These are phyloP conservation scores for Parapsyche elsis DNA, from an alignment of 1,140 invertebrate genomes.

Conservation along the genomic window DNA sequence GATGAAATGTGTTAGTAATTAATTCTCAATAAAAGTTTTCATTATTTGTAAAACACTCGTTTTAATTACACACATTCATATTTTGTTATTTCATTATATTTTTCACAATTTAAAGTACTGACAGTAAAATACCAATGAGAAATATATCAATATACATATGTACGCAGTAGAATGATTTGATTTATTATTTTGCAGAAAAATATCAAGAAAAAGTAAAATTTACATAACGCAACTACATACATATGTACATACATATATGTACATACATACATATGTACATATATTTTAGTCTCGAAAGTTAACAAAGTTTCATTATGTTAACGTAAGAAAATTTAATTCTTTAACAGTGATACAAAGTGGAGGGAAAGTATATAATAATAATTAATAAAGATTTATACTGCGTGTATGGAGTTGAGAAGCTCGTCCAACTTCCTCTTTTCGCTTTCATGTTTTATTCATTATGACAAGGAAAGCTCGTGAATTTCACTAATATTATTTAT, in stretches of 20 bases:
- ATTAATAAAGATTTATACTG: constrained; percentile 24
- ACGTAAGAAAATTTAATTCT: neutral
- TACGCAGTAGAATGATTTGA: too few relatives aligned
- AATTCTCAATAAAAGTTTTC: constrained; percentile 43
- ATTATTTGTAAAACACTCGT: constrained; percentile 31
- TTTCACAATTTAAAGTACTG: too few relatives aligned
- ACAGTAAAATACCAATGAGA: too few relatives aligned
- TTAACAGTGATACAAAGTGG: neutral
- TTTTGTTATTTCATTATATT: too few relatives aligned
- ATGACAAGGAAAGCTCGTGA: constrained; percentile 8
- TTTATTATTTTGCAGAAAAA: too few relatives aligned
- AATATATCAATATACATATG: too few relatives aligned
- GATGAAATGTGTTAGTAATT: constrained; percentile 38
- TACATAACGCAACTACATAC: too few relatives aligned
- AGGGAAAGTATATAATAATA: neutral
- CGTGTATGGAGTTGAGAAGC: constrained; percentile 20
- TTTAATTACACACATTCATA: neutral
- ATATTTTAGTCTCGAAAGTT: too few relatives aligned
- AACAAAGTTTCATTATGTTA: neutral
- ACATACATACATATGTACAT: too few relatives aligned
- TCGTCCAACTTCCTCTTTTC: constrained; percentile 21
- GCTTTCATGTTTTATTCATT: constrained; percentile 28
- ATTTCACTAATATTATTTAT: constrained; percentile 27
- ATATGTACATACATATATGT: too few relatives aligned
- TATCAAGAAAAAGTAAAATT: too few relatives aligned